Evolutionary conservation across 2,113 vertebrate genomes (phyloP), one percentile per base, ranked within the genome.

Genomic region (Bagarius yarrelli): DNA sequence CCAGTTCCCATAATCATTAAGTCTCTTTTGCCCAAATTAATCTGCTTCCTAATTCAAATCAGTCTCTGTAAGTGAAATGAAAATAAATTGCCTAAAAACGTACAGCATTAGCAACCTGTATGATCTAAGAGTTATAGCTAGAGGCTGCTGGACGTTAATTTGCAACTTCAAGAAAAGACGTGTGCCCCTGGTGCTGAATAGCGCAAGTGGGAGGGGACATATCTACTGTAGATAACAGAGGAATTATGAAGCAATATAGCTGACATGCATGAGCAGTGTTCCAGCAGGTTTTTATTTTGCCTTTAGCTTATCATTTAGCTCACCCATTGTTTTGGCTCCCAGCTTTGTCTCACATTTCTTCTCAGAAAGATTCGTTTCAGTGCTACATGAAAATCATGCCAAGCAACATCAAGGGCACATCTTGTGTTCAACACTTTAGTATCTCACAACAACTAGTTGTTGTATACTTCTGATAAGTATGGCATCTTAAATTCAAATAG

Each of bases 231-330:
- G 71, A 83, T 53, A 83, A 80, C 53, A 83, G 55, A 60, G 27
- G 56, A 56, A 80, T 80, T 71, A 80, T 69, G 50, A 80, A 59
- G 57, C 79, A 61, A 47, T 80, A 72, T 73, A 63, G 69, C 67
- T n/a, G 79, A 77, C 27, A 60, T 60, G 69, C 40, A 66, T 74
- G 53, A 67, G 71, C 36, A 73, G 36, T 32, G 63, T 76, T 59
- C n/a, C 52, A 76, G 25, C 40, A 75, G 60, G 72, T 57, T 30
- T 78, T 47, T 53, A 57, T 64, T 78, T 59, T 66, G 50, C 25
- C 27, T 74, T 63, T 40, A 64, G 59, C 61, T 79, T 64, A 47
- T 72, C 70, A 66, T 61, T 80, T 61, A 61, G n/a, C 69, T 63
- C 40, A 69, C 30, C 69, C 74, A 25, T 50, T 36, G 16, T n/a